These are phyloP conservation scores for Holacanthus passer DNA, from an alignment of 2,113 vertebrate species.

Conservation along the genomic window DNA sequence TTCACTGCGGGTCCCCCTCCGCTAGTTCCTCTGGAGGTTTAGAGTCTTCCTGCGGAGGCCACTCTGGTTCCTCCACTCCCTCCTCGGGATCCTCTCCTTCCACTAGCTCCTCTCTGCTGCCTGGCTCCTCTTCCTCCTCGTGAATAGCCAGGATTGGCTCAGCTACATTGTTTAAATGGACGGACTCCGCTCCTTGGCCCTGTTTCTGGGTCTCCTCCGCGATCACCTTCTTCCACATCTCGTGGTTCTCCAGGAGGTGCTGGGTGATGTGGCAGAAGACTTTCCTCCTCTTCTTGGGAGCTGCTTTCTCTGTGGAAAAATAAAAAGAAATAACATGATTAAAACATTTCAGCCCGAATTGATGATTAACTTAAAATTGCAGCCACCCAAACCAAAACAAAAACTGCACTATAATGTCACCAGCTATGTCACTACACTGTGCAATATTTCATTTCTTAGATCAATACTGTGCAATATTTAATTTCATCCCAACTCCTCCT, in stretches of 20 bases:
- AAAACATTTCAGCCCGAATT: background rate
- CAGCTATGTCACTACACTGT: too few relatives aligned
- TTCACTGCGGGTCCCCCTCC: constrained; percentile 73
- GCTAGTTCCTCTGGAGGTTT: constrained; percentile 78
- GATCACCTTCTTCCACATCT: constrained; percentile 99
- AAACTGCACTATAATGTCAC: too few relatives aligned
- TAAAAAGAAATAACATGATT: constrained; percentile 30
- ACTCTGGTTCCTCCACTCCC: constrained; percentile 74
- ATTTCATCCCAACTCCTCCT: too few relatives aligned
- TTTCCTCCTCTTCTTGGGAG: constrained; percentile 90
- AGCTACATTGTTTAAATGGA: constrained; percentile 82
- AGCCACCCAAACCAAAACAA: too few relatives aligned
- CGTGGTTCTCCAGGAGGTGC: constrained; percentile 95
- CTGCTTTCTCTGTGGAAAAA: constrained; percentile 87
- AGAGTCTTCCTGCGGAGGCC: constrained; percentile 70
- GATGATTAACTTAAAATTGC: background rate
- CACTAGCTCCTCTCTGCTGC: constrained; percentile 79
- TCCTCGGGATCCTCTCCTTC: constrained; percentile 83
- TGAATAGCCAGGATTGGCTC: constrained; percentile 93
- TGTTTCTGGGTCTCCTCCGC: constrained; percentile 87
- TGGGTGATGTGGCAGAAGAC: constrained; percentile 96
- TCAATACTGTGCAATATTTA: too few relatives aligned
- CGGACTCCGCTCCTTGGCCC: constrained; percentile 79
- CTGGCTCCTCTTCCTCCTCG: constrained; percentile 93
- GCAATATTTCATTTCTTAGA: too few relatives aligned